A percentile compares a stretch with the other conserved stretches of the same genome.
Evolutionary conservation across 2,797 vertebrate species (phyloP).

Genomic region (Avahi laniger): DNA sequence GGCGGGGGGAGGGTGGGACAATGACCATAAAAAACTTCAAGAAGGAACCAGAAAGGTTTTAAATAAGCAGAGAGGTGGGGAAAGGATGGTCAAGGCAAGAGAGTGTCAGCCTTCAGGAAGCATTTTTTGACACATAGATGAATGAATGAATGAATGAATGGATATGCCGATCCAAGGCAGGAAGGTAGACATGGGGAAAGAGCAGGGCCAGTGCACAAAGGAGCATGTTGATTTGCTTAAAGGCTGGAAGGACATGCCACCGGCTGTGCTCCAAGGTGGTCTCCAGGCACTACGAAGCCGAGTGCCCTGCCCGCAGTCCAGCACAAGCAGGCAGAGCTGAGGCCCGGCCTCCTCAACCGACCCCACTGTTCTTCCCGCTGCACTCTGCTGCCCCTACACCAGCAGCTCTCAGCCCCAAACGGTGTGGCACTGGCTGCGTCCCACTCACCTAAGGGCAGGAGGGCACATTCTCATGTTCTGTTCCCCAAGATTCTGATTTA

Average conservation of each 20-base stretch:
- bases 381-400: not conserved
- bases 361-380: not conserved
- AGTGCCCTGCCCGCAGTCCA: not conserved
- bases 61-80: not conserved
- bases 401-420: not conserved
- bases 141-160: not conserved
- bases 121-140: not conserved
- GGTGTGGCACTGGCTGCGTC: not conserved
- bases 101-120: not conserved
- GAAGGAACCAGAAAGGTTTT: not conserved
- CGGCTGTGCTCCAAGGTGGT: not conserved
- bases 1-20: not conserved
- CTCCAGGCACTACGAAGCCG: not conserved
- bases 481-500: not conserved
- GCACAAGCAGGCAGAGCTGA: not conserved
- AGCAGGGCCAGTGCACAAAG: not conserved
- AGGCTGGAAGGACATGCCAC: not conserved
- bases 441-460: not conserved
- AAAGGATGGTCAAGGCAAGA: not conserved
- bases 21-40: not conserved
- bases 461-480: no score
- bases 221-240: not conserved
- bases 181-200: not conserved
- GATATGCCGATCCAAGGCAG: not conserved
- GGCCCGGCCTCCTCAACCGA: not conserved